phyloP scores from a whole-genome alignment of 1,140 invertebrate species.

The Sinonovacula constricta region DNA sequence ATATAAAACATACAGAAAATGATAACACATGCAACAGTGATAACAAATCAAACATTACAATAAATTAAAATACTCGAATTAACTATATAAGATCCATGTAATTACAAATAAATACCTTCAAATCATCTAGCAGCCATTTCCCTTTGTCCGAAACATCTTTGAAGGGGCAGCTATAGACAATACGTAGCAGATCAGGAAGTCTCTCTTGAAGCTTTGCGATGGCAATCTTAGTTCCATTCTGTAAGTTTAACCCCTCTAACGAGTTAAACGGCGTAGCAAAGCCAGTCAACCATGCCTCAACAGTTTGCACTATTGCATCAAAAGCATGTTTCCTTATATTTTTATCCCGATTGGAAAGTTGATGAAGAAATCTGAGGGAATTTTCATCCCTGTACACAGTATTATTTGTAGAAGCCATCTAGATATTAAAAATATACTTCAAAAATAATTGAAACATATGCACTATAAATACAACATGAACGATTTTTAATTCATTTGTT shows the following conservation, averaged over 20 bases:
- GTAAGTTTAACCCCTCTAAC: slow-evolving; percentile 15
- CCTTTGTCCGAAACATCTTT: slow-evolving; percentile 67
- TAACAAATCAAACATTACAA: no score
- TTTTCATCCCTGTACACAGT: slow-evolving; percentile 55
- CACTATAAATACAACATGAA: neutral
- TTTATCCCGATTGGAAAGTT: slow-evolving; percentile 61
- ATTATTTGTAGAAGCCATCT: neutral
- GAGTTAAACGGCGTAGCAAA: slow-evolving; percentile 65
- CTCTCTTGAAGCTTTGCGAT: slow-evolving; percentile 59
- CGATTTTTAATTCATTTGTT: neutral
- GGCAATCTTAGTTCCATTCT: slow-evolving; percentile 45
- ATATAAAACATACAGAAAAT: no score
- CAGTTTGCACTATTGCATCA: slow-evolving; percentile 52
- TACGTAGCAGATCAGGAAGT: slow-evolving; percentile 65
- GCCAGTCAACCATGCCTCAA: slow-evolving; percentile 70
- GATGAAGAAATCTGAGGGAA: slow-evolving; percentile 66
- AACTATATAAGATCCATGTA: no score
- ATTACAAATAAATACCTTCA: no score
- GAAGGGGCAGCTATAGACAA: slow-evolving; percentile 70
- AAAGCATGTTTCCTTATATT: slow-evolving; percentile 60
- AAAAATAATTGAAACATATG: neutral
- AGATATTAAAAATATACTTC: neutral
- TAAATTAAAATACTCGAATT: no score
- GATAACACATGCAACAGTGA: no score
- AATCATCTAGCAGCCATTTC: slow-evolving; percentile 56